A percentile compares a stretch with the other conserved stretches of the same genome.
These are phyloP conservation scores for Nyctereutes procyonoides DNA, from an alignment of 2,113 vertebrate genomes.

Conservation along the genomic window DNA sequence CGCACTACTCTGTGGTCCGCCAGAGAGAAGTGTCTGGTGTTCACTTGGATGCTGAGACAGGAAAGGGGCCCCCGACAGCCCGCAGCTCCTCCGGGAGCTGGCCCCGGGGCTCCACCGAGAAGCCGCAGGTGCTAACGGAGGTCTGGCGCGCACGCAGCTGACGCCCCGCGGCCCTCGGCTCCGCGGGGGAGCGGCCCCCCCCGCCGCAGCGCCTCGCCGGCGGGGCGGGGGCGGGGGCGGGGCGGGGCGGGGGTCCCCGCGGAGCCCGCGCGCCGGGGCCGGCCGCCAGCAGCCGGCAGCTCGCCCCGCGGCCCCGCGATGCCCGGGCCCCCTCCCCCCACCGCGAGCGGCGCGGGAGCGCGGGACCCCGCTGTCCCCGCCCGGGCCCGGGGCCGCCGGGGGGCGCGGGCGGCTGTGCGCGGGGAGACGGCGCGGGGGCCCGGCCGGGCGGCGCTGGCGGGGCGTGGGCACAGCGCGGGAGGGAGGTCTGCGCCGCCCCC, in stretches of 20 bases:
- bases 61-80: constrained; percentile 36
- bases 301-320: neutral
- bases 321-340: neutral
- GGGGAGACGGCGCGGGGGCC: neutral
- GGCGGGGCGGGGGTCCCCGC: neutral
- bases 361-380: neutral
- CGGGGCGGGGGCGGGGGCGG: neutral
- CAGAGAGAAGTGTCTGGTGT: constrained; percentile 44
- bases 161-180: neutral
- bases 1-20: constrained; percentile 26
- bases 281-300: neutral
- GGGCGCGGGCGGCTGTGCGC: neutral
- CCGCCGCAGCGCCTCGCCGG: neutral
- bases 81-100: constrained; percentile 27
- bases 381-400: too few relatives aligned
- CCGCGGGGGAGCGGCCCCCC: neutral
- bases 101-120: constrained; percentile 66
- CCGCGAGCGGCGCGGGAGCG: neutral
- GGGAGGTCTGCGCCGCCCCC: constrained; percentile 35
- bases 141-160: constrained; percentile 15
- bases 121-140: constrained; percentile 81
- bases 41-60: constrained; percentile 36
- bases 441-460: constrained; percentile 49
- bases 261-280: neutral
- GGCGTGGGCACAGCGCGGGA: constrained; percentile 57